A percentile compares a stretch with the other conserved stretches of the same genome.
Conservation (phyloP, 2,797 vertebrate genomes). For the Rhinatrema bivittatum region DNA sequence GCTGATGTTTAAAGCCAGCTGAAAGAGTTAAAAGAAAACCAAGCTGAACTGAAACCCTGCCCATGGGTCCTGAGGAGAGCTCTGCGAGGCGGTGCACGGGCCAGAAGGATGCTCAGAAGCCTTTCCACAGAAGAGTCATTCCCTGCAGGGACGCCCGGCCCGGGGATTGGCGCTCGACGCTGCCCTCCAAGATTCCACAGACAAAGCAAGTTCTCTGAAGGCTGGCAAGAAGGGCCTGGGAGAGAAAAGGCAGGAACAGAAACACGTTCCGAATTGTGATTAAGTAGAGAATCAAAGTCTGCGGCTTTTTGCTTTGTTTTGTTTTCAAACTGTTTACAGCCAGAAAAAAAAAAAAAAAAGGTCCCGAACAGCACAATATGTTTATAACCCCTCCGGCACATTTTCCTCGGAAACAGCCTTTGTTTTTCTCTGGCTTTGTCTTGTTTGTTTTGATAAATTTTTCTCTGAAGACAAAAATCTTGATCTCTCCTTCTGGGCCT, state of each 20-base stretch:
- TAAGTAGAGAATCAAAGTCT: constrained; percentile 37
- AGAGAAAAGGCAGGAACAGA: constrained; percentile 40
- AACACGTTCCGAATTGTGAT: constrained; percentile 37
- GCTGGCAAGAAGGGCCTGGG: constrained; percentile 33
- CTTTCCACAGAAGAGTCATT: constrained; percentile 2
- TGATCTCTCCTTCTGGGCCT: not conserved
- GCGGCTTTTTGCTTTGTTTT: constrained; percentile 34
- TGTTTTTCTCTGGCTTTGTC: not conserved
- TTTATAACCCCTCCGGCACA: too few relatives aligned
- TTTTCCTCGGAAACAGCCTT: not conserved
- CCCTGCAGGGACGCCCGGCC: constrained; percentile 12
- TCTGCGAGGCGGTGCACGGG: too few relatives aligned
- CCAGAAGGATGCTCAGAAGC: too few relatives aligned
- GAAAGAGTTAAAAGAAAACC: too few relatives aligned
- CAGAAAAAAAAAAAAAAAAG: too few relatives aligned
- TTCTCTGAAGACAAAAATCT: not conserved
- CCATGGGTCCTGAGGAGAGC: too few relatives aligned
- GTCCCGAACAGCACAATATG: too few relatives aligned
- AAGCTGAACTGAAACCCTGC: too few relatives aligned
- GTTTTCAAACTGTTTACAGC: constrained; percentile 15
- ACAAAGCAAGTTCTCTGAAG: constrained; percentile 43
- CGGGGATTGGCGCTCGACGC: constrained; percentile 33
- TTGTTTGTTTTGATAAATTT: too few relatives aligned
- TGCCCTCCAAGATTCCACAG: constrained; percentile 37
- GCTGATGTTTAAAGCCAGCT: too few relatives aligned